Base-by-base conservation (phyloP, 2,113 vertebrate species). In the Blennius ocellaris region DNA sequence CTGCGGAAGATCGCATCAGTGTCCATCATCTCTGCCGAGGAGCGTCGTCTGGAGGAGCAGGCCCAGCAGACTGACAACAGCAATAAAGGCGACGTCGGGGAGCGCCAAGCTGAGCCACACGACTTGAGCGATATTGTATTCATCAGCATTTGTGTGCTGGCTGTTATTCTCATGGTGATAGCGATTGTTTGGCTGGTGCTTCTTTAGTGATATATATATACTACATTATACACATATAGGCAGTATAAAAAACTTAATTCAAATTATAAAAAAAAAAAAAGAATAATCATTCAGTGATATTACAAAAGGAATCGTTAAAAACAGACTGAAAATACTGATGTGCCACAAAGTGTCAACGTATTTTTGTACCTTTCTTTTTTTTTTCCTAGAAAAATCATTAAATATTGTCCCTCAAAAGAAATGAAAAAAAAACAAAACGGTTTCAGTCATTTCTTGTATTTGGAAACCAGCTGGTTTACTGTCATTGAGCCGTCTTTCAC, bases 41-140 rank as follows among this genome's bases (percentile, higher is more conserved):
- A 95, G 77, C 93, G 94, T 0, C 51, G 90, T 71, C 85, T 96
- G 21, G 76, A 94, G 76, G 93, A 92, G 79, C 4, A 93, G 60
- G 94, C 93, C 0, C 94, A 95, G 69, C 94, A 94, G 5, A 87
- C 91, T 36, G 95, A 95, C 6, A 83, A 77, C 0, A 87, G 87
- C 5, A 78, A 82, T 6, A 38, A 8, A 15, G 73, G 39, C 37
- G 45, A 76, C 0, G 39, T 9, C 0, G 86, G 53, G 10, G 69
- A 64, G 6, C 72, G 0, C 0, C 82, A 73, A 17, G 80, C 64
- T 3, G 91, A 78, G 85, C 92, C 94, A 57, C 96, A 96, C 44
- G 97, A 99, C 87, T 94, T 94, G 82, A 99, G 97, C 0, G 97
- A 99, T 68, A 93, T 99, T 0, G 73, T 99, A 87, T 99, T 99